Percentiles rank a stretch among this genome's conserved stretches.
Conservation (phyloP, 2,113 vertebrate genomes). For the Marmota flaviventris region DNA sequence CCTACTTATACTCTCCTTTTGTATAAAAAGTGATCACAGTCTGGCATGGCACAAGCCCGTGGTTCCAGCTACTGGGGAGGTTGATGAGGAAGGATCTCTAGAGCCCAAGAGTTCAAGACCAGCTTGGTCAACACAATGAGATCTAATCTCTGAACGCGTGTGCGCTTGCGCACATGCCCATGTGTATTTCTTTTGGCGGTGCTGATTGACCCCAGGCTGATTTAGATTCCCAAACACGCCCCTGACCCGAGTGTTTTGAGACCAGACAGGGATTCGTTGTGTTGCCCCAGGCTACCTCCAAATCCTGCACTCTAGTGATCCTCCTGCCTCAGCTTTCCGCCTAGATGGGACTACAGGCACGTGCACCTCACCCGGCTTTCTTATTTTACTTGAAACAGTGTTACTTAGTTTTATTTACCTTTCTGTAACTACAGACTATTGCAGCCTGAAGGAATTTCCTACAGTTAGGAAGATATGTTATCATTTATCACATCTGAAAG, state of each 20-base stretch:
- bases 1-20: too few species aligned
- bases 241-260: background rate
- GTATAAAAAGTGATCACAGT: too few species aligned
- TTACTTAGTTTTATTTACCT: conserved; percentile 52
- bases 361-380: background rate
- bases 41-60: too few species aligned
- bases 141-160: too few species aligned
- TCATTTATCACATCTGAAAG: conserved; percentile 56
- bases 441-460: conserved; percentile 43
- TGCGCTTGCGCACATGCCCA: too few species aligned
- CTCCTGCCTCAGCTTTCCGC: background rate
- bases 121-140: too few species aligned
- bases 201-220: too few species aligned
- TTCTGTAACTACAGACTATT: conserved; percentile 23
- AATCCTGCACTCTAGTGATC: background rate
- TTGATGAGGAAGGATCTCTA: too few species aligned
- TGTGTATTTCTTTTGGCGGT: too few species aligned
- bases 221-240: too few species aligned
- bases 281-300: background rate
- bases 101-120: too few species aligned
- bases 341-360: background rate
- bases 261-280: background rate
- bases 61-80: too few species aligned
- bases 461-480: conserved; percentile 26
- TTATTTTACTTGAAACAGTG: conserved; percentile 30